Percentiles rank a stretch among this genome's conserved stretches.
Evolutionary conservation across 2,113 vertebrate genomes (phyloP).

Genomic region (Nesoenas mayeri): DNA sequence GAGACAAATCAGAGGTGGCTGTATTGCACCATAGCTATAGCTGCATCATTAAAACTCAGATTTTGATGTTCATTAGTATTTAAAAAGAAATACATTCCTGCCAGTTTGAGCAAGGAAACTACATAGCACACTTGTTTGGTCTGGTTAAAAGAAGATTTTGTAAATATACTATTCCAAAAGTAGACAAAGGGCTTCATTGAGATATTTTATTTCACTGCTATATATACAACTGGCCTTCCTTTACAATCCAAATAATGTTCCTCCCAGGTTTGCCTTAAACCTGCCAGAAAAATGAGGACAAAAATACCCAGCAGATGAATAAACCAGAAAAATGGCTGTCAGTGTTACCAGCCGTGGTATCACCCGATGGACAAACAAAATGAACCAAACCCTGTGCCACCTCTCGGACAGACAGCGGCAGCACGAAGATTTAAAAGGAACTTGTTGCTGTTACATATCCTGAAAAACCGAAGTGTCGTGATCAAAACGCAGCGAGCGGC

Average conservation of each 20-base stretch:
- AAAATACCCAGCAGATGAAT: neutral
- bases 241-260: neutral
- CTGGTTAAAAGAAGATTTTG: neutral
- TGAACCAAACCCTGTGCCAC: accelerated
- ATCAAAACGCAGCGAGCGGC: accelerated
- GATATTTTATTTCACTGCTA: neutral
- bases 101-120: neutral
- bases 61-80: neutral
- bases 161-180: neutral
- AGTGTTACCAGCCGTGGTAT: accelerated
- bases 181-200: neutral
- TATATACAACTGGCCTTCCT: neutral
- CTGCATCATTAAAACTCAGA: neutral
- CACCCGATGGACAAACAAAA: accelerated
- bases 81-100: neutral
- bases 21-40: neutral
- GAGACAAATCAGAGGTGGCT: neutral
- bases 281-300: neutral
- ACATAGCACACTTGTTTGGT: accelerated
- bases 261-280: neutral
- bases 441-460: neutral
- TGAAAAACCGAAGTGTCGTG: accelerated
- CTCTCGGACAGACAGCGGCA: neutral
- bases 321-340: accelerated
- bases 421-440: accelerated